Evolutionary conservation across 1,140 invertebrate species (phyloP).

Genomic region (Atta cephalotes): DNA sequence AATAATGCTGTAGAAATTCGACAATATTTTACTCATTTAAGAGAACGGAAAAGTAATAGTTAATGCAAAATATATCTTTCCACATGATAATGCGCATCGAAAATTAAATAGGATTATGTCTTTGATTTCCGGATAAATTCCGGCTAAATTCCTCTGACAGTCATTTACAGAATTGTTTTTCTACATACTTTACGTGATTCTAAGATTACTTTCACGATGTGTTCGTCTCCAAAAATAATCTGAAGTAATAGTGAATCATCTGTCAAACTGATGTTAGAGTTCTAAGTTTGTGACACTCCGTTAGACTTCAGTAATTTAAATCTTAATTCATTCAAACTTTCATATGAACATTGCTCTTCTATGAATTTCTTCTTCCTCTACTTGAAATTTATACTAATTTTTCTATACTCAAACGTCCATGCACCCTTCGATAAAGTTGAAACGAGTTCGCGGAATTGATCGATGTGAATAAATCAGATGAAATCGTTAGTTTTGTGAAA

Average conservation of each 20-base stretch:
- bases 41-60: neutral
- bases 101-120: neutral
- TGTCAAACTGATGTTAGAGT: neutral
- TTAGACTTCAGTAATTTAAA: conserved; percentile 21
- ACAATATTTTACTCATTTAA: neutral
- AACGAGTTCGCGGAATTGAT: neutral
- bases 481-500: neutral
- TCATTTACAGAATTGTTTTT: neutral
- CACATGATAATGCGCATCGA: neutral
- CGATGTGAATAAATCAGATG: neutral
- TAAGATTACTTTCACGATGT: conserved; percentile 1
- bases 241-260: neutral
- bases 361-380: neutral
- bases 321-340: neutral
- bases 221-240: neutral
- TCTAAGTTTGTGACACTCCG: neutral
- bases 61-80: neutral
- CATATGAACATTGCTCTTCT: neutral
- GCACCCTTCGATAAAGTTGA: neutral
- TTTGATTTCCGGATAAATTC: neutral
- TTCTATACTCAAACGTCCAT: neutral
- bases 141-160: neutral
- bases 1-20: neutral
- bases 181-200: neutral
- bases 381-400: neutral